Evolutionary conservation across 2,113 vertebrate species (phyloP).

Genomic region (Pionites leucogaster): DNA sequence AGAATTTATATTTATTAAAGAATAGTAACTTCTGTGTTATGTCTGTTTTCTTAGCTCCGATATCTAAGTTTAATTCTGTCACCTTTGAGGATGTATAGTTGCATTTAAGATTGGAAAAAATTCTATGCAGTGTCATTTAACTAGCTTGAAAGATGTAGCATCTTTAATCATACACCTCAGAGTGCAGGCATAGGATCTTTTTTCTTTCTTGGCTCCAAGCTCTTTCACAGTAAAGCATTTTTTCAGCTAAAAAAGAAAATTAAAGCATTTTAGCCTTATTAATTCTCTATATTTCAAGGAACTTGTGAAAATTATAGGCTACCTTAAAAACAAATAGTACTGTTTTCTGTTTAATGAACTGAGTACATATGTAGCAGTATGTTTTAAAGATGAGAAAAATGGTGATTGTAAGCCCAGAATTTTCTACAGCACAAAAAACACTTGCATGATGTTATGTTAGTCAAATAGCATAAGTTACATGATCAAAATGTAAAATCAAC

Average conservation of each 20-base stretch:
- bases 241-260: not conserved
- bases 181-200: not conserved
- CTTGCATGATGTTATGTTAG: not conserved
- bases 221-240: not conserved
- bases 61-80: not conserved
- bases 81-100: not conserved
- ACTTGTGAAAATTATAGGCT: not conserved
- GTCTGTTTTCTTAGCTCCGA: not conserved
- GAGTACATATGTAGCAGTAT: not conserved
- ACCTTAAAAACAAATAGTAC: not conserved
- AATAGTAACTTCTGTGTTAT: not conserved
- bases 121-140: not conserved
- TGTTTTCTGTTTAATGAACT: not conserved
- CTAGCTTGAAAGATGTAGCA: not conserved
- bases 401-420: not conserved
- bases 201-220: not conserved
- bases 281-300: not conserved
- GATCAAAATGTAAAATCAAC: not conserved
- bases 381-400: not conserved
- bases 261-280: not conserved
- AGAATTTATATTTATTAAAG: not conserved
- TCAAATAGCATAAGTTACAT: not conserved
- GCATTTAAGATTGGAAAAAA: not conserved
- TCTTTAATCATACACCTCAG: not conserved
- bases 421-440: not conserved